phyloP scores from a whole-genome alignment of 2,113 vertebrate genomes.

The Pseudorhombus dupliciocellatus region DNA sequence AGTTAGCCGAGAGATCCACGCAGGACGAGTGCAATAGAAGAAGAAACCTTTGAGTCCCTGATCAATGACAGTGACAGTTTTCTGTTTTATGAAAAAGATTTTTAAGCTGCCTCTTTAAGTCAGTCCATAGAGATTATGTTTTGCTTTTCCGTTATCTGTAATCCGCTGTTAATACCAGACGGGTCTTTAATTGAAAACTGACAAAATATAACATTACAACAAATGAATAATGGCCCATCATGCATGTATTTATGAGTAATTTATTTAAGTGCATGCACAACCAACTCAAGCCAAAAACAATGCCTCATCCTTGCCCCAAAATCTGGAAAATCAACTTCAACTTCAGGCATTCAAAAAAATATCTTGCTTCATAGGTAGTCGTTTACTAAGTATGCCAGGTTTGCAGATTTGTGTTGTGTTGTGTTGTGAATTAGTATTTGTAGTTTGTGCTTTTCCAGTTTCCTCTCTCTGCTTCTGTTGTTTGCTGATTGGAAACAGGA shows the following conservation, averaged over 20 bases:
- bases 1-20: not conserved
- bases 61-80: not conserved
- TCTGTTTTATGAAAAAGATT: constrained; percentile 23
- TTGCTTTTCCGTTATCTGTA: not conserved
- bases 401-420: too few species aligned
- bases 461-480: not conserved
- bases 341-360: not conserved
- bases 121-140: constrained; percentile 10
- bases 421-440: not conserved
- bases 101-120: constrained; percentile 48
- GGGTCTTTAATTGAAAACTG: constrained; percentile 12
- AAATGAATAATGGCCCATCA: constrained; percentile 1
- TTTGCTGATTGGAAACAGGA: not conserved
- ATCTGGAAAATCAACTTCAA: constrained; percentile 7
- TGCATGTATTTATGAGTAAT: constrained; percentile 22
- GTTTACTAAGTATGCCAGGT: not conserved
- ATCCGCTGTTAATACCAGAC: constrained; percentile 15
- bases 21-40: constrained; percentile 10
- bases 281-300: constrained; percentile 18
- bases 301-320: not conserved
- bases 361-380: constrained; percentile 2
- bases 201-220: constrained; percentile 29
- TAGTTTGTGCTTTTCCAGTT: not conserved
- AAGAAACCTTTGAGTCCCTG: constrained; percentile 19
- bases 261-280: constrained; percentile 42